Evolutionary conservation across 2,888 invertebrate genomes (phyloP).

Genomic region (Hemicrepidius hirtus): DNA sequence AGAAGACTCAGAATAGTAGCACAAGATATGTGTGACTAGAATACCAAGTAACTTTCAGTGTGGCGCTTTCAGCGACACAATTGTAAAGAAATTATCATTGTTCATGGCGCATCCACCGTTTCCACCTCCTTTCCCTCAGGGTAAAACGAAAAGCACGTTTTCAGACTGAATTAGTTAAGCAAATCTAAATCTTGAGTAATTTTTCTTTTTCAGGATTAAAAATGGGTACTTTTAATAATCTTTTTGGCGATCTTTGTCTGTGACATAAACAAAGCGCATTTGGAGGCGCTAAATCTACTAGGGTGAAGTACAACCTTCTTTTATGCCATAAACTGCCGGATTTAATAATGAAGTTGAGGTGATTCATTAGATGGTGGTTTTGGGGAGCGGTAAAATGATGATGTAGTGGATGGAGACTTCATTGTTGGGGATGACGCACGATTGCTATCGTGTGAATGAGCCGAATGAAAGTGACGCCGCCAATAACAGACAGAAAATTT

Average conservation of each 20-base stretch:
- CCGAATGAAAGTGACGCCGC: conserved; percentile 26
- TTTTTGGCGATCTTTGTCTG: conserved; percentile 11
- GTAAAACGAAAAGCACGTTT: conserved; percentile 4
- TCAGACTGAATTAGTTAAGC: conserved; percentile 10
- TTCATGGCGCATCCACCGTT: conserved; percentile 33
- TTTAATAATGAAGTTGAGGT: conserved; percentile 39
- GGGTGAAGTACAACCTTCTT: conserved; percentile 44
- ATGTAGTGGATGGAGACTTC: conserved; percentile 43
- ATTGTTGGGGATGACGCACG: conserved; percentile 42
- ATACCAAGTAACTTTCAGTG: conserved; percentile 45
- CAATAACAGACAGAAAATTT: conserved; percentile 20
- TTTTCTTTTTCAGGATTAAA: conserved; percentile 1
- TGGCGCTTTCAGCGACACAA: conserved; percentile 45
- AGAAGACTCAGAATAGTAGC: conserved; percentile 39
- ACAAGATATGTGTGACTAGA: conserved; percentile 44
- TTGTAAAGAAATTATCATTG: conserved; percentile 47
- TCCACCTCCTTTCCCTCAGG: conserved; percentile 10
- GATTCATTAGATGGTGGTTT: conserved; percentile 44
- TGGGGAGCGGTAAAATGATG: conserved; percentile 33
- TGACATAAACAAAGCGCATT: conserved; percentile 30
- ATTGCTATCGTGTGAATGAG: conserved; percentile 27
- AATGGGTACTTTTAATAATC: conserved; percentile 7
- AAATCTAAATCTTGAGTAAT: conserved; percentile 10
- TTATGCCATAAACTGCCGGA: conserved; percentile 33
- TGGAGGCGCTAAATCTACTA: conserved; percentile 29